Base-by-base conservation (phyloP, 2,888 invertebrate genomes). In the Rhingia campestris region DNA sequence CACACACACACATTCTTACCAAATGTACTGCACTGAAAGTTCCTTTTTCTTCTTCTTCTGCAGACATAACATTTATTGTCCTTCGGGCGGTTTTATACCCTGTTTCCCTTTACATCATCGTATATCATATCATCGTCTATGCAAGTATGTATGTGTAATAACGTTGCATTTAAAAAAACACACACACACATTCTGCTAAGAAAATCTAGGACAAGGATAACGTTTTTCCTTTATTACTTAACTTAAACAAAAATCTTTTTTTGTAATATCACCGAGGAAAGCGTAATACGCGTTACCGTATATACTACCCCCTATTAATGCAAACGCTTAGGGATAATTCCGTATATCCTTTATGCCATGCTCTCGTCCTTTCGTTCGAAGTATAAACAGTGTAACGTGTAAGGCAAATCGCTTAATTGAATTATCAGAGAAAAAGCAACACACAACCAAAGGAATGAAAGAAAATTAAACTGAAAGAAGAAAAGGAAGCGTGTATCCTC, bases 181-280 rank as follows among this genome's bases (percentile, higher is more conserved):
- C 6, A 22, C 35, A 63, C 22, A 81, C 51, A 58, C 74, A 72
- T 59, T 70, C 56, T 53, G 59, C 12, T 35, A 9, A 14, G n/a
- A 5, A 4, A 76, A 81, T 81, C 72, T 81, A 14, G 81, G 72
- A 67, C 81, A 81, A 81, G 81, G 81, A 81, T 81, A 81, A 66
- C 49, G 35, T 6, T 53, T 80, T 61, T 22, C 22, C 22, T 22
- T 76, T 76, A 61, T 81, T 66, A 76, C 72, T 76, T 61, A 76
- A 70, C 72, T 72, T 41, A 61, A 76, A 67, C 61, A 76, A 14
- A 58, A 7, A n/a, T 54, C 59, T 66, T 47, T 56, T 47, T 72
- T 39, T 70, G 22, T 75, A 74, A 47, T 53, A 51, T 9, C 10
- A 10, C 22, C 22, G 22, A 45, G 2, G 7, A 45, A 22, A 30